These are phyloP conservation scores for Hippocampus comes DNA, from an alignment of 2,113 vertebrate species.

Conservation along the genomic window DNA sequence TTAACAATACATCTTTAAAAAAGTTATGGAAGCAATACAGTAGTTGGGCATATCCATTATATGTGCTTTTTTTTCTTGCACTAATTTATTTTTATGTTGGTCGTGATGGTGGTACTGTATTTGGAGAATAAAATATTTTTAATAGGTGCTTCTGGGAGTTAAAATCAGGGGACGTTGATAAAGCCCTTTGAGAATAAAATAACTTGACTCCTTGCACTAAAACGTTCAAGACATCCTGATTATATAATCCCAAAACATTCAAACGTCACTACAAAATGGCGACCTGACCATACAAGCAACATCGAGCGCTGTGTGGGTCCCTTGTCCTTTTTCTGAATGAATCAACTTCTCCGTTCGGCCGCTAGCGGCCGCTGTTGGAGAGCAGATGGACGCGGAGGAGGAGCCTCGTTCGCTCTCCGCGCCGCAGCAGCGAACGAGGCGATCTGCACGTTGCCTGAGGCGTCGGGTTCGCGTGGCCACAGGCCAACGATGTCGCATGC, in stretches of 20 bases:
- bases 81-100: no score
- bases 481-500: background rate
- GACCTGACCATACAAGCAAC: background rate
- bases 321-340: constrained; percentile 2
- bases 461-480: background rate
- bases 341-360: background rate
- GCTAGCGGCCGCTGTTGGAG: constrained; percentile 3
- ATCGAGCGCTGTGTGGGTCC: background rate
- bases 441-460: constrained; percentile 13
- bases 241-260: background rate
- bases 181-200: no score
- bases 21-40: no score
- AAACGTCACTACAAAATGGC: background rate
- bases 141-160: no score
- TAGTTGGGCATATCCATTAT: no score
- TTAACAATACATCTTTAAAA: no score
- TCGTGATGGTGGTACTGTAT: background rate
- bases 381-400: background rate
- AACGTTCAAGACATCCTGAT: no score
- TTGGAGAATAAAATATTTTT: background rate
- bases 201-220: no score
- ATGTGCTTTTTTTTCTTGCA: no score
- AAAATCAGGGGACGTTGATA: no score
- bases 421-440: constrained; percentile 1
- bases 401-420: background rate